Evolutionary conservation across 1,140 invertebrate genomes (phyloP).

Genomic region (Acyrthosiphon pisum): DNA sequence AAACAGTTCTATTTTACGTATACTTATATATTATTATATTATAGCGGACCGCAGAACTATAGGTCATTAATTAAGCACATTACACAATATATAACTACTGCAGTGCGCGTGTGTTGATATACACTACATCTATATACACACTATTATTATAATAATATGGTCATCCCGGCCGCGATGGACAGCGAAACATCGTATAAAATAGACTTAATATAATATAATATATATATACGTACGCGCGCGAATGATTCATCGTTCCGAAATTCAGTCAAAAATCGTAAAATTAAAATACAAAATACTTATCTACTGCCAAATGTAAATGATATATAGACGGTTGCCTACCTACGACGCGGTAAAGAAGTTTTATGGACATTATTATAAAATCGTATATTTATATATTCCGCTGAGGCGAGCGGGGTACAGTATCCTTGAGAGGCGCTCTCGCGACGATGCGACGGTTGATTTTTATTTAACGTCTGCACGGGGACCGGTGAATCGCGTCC

Average conservation of each 20-base stretch:
- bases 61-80: slow-evolving; percentile 11
- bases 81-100: too few species aligned
- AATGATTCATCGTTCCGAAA: slow-evolving; percentile 33
- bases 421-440: too few species aligned
- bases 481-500: slow-evolving; percentile 23
- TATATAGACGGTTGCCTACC: slow-evolving; percentile 33
- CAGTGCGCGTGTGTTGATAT: background rate
- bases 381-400: background rate
- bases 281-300: slow-evolving; percentile 36
- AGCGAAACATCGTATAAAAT: too few species aligned
- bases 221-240: background rate
- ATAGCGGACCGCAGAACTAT: background rate
- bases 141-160: background rate
- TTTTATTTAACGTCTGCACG: slow-evolving; percentile 23
- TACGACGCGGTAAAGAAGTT: slow-evolving; percentile 28
- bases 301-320: slow-evolving; percentile 13
- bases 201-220: background rate
- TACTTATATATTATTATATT: background rate
- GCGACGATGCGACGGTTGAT: slow-evolving; percentile 6
- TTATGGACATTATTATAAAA: slow-evolving; percentile 15
- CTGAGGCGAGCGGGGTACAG: background rate
- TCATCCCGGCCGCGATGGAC: background rate
- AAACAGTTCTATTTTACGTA: background rate
- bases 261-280: slow-evolving; percentile 35
- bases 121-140: too few species aligned